Conservation (phyloP, 2,797 vertebrate genomes). For the Jordanella pulchra region DNA sequence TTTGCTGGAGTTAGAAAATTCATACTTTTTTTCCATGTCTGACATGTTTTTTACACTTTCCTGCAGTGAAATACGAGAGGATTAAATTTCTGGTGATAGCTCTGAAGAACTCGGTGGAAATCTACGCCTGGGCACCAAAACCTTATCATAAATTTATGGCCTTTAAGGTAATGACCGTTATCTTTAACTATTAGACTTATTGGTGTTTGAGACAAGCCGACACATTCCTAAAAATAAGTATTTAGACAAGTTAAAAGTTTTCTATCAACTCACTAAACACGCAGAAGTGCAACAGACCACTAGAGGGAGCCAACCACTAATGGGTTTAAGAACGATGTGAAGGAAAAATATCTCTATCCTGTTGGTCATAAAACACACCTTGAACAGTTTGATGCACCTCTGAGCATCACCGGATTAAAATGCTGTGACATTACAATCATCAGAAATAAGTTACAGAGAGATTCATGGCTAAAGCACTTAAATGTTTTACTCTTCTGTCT, state of each 20-base stretch:
- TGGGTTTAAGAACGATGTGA: too few species aligned
- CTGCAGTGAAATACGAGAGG: slow-evolving; percentile 96
- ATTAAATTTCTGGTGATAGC: slow-evolving; percentile 99
- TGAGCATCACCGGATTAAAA: too few species aligned
- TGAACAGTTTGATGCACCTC: too few species aligned
- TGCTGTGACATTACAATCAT: too few species aligned
- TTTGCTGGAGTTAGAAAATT: neutral
- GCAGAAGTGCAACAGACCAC: too few species aligned
- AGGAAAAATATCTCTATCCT: too few species aligned
- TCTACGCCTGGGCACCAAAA: slow-evolving; percentile 99
- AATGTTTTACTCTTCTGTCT: neutral
- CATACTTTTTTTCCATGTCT: neutral
- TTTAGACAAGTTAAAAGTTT: neutral
- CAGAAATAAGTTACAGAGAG: neutral
- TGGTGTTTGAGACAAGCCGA: neutral
- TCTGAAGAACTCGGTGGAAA: slow-evolving; percentile 97
- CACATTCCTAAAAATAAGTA: too few species aligned
- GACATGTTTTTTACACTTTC: neutral
- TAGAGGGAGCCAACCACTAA: too few species aligned
- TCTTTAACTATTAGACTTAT: too few species aligned
- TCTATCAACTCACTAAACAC: neutral
- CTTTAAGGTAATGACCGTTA: slow-evolving; percentile 87
- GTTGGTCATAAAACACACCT: too few species aligned
- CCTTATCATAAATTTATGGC: slow-evolving; percentile 99
- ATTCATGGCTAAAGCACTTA: neutral